A percentile compares a stretch with the other conserved stretches of the same genome.
Evolutionary conservation across 2,113 vertebrate species (phyloP).

Genomic region (Rousettus leschenaultii): DNA sequence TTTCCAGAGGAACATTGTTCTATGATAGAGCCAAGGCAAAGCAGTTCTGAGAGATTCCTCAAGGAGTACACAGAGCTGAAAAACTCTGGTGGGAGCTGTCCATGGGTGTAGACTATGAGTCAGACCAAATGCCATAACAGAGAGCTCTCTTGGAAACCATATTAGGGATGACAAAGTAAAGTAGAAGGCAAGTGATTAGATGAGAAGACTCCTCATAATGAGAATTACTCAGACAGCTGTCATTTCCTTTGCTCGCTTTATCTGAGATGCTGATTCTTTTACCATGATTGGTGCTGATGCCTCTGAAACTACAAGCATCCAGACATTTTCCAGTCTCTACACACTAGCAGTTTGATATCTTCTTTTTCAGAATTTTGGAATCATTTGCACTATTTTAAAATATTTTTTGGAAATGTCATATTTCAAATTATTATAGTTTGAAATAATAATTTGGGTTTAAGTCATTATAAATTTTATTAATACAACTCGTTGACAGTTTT

Average conservation of each 20-base stretch:
- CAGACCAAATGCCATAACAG: background rate
- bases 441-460: background rate
- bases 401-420: background rate
- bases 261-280: background rate
- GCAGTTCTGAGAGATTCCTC: background rate
- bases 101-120: background rate
- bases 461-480: background rate
- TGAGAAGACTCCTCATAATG: background rate
- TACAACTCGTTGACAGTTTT: background rate
- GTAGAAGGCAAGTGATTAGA: background rate
- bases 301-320: background rate
- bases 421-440: background rate
- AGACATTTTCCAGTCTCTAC: background rate
- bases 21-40: background rate
- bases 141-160: background rate
- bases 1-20: background rate
- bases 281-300: background rate
- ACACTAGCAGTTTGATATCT: background rate
- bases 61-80: background rate
- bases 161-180: background rate
- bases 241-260: constrained; percentile 9
- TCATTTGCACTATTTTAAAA: background rate
- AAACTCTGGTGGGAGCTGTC: background rate
- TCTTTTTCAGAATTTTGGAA: background rate
- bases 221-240: background rate